Conservation (phyloP, 1,140 invertebrate species). For the Aphelinus atriplicis region DNA sequence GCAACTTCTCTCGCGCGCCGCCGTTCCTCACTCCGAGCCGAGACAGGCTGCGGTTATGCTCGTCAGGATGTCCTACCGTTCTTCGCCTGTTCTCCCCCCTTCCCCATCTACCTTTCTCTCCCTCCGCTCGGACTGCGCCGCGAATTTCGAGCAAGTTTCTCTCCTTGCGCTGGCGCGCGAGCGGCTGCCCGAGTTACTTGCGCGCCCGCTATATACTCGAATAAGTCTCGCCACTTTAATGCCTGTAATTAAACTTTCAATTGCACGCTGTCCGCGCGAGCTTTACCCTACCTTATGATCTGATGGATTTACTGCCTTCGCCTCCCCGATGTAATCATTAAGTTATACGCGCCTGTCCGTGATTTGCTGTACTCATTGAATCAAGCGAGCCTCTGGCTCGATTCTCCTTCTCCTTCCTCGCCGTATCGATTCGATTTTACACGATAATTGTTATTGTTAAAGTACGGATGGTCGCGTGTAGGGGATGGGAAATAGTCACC, state of each 20-base stretch:
- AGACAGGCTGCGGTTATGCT: constrained; percentile 60
- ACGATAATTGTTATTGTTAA: too few relatives aligned
- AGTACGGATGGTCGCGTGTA: too few relatives aligned
- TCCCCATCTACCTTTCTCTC: too few relatives aligned
- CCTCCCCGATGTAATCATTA: too few relatives aligned
- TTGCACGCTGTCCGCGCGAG: background rate
- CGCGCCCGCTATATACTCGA: background rate
- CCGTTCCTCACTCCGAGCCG: constrained; percentile 56
- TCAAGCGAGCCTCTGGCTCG: background rate
- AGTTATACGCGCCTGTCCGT: background rate
- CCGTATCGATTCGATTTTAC: too few relatives aligned
- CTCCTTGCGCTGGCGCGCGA: background rate
- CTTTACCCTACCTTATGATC: background rate
- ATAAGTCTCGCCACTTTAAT: constrained; percentile 27
- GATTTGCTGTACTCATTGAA: background rate
- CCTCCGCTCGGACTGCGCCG: background rate
- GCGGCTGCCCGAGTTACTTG: background rate
- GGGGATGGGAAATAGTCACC: too few relatives aligned
- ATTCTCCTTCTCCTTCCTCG: too few relatives aligned
- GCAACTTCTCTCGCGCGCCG: constrained; percentile 28
- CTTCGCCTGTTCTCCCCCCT: too few relatives aligned
- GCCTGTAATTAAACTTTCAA: constrained; percentile 33
- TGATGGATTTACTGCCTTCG: too few relatives aligned
- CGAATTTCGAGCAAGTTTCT: constrained; percentile 43
- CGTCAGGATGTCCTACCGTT: constrained; percentile 48